Percentiles rank a stretch among this genome's conserved stretches.
Evolutionary conservation across 2,113 vertebrate species (phyloP).

Genomic region (Cardinalis cardinalis): DNA sequence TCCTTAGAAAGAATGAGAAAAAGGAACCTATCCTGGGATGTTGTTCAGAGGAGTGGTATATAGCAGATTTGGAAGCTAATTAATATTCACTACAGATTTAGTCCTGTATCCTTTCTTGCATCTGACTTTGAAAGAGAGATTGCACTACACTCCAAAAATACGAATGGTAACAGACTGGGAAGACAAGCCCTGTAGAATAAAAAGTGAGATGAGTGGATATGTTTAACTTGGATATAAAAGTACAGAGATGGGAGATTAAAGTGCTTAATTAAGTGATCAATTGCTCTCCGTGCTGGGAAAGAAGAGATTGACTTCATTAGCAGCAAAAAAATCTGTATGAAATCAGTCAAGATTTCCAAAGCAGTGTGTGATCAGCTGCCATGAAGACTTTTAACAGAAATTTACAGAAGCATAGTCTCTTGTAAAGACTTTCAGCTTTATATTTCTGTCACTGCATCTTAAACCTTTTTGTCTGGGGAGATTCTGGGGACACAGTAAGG

Average conservation of each 20-base stretch:
- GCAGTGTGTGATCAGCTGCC: no score
- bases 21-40: background rate
- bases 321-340: background rate
- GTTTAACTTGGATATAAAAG: background rate
- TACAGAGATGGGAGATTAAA: background rate
- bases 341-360: background rate
- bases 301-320: background rate
- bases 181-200: background rate
- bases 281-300: background rate
- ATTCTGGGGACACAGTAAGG: accelerated
- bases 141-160: background rate
- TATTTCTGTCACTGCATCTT: background rate
- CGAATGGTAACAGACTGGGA: background rate
- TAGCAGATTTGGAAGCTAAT: background rate
- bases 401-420: background rate
- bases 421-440: background rate
- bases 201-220: background rate
- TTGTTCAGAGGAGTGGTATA: background rate
- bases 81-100: background rate
- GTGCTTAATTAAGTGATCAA: background rate
- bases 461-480: background rate
- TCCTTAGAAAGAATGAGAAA: background rate
- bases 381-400: background rate
- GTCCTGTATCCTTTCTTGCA: background rate
- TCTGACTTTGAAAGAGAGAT: background rate